Evolutionary conservation across 2,113 vertebrate species (phyloP).

Genomic region (Cyanoderma ruficeps): DNA sequence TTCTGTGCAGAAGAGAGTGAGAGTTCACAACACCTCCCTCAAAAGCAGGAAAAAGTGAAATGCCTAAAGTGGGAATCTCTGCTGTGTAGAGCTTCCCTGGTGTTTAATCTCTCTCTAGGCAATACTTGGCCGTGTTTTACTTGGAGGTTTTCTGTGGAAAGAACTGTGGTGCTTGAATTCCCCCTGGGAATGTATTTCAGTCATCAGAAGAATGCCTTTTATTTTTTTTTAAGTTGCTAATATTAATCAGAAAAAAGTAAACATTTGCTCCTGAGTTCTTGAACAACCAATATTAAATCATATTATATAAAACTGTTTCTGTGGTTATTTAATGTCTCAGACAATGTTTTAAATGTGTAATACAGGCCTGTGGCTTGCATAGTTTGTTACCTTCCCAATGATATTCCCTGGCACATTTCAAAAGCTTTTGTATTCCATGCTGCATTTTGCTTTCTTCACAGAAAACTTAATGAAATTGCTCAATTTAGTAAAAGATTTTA

Average conservation of each 20-base stretch:
- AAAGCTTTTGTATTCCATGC: constrained; percentile 23
- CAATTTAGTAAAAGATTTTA: constrained; percentile 48
- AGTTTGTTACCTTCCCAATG: constrained; percentile 11
- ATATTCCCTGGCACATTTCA: not conserved
- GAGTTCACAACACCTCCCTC: constrained; percentile 76
- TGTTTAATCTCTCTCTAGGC: not conserved
- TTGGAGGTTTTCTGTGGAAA: not conserved
- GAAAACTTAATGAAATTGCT: constrained; percentile 43
- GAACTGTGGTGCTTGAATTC: not conserved
- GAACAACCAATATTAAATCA: not conserved
- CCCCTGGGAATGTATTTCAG: not conserved
- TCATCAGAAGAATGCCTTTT: not conserved
- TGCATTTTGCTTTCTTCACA: constrained; percentile 24
- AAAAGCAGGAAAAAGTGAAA: constrained; percentile 69
- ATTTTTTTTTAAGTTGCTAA: not conserved
- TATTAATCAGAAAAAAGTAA: constrained; percentile 19
- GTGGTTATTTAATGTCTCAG: not conserved
- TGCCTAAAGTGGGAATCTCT: not conserved
- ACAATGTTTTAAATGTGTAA: not conserved
- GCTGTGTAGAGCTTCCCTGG: not conserved
- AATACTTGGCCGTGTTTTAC: not conserved
- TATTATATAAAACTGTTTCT: not conserved
- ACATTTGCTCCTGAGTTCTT: not conserved
- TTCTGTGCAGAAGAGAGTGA: constrained; percentile 80
- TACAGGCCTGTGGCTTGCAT: not conserved